Percentiles rank a stretch among this genome's conserved stretches.
Conservation (phyloP, 1,140 invertebrate genomes). For the Palaemon carinicauda region DNA sequence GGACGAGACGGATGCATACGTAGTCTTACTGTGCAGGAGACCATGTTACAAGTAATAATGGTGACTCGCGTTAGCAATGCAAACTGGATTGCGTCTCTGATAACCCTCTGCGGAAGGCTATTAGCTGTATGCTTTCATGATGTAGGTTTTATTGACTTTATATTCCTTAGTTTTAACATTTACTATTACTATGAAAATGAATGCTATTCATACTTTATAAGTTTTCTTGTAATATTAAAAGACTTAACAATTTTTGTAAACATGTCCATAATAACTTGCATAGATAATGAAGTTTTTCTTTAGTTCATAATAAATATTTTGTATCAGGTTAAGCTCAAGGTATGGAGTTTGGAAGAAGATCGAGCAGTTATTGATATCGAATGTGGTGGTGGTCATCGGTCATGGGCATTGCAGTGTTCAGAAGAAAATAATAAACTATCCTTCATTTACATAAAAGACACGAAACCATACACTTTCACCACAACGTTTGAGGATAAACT, state of each 20-base stretch:
- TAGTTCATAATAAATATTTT: no score
- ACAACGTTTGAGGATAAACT: constrained; percentile 13
- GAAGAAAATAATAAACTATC: not conserved
- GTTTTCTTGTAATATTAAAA: no score
- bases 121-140: constrained; percentile 45
- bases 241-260: no score
- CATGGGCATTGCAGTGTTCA: constrained; percentile 14
- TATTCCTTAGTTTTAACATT: not conserved
- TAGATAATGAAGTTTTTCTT: no score
- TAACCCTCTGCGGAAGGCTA: not conserved
- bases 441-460: constrained; percentile 35
- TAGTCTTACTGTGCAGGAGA: not conserved
- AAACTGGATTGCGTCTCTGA: constrained; percentile 11
- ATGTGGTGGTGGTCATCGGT: constrained; percentile 42
- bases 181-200: no score
- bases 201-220: no score
- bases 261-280: no score
- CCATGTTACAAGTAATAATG: not conserved
- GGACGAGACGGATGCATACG: constrained; percentile 36
- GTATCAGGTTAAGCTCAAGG: constrained; percentile 17
- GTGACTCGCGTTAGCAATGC: not conserved
- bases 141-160: not conserved
- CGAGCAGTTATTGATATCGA: constrained; percentile 28
- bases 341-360: constrained; percentile 32
- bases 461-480: constrained; percentile 7